phyloP scores from a whole-genome alignment of 35 echinoderm and acorn worm genomes.

The Apostichopus japonicus region DNA sequence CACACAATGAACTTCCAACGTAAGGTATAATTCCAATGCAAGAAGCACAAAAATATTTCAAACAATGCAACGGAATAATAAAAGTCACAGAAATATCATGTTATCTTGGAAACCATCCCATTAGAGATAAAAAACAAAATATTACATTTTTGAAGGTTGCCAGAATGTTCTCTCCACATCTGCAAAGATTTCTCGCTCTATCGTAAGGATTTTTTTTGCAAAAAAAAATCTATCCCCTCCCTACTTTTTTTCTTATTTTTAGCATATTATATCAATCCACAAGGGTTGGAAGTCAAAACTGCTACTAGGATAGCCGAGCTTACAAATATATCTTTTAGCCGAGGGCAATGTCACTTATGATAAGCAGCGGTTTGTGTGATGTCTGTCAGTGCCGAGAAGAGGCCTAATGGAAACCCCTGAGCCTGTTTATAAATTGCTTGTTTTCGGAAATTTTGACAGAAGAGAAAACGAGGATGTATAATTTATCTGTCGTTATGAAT shows the following conservation, averaged over 20 bases:
- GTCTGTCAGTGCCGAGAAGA: slow-evolving; percentile 2
- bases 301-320: not conserved
- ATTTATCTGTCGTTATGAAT: slow-evolving; percentile 5
- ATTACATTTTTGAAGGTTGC: too few relatives aligned
- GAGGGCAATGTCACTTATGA: slow-evolving; percentile 53
- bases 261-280: not conserved
- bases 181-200: too few relatives aligned
- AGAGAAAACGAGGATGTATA: not conserved
- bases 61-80: too few relatives aligned
- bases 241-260: not conserved
- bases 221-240: too few relatives aligned
- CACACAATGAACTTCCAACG: too few relatives aligned
- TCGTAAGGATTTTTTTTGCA: too few relatives aligned
- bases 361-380: slow-evolving; percentile 29
- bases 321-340: not conserved
- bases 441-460: slow-evolving; percentile 6
- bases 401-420: not conserved
- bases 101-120: too few relatives aligned
- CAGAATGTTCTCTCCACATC: too few relatives aligned
- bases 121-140: too few relatives aligned
- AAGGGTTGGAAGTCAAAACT: not conserved
- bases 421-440: slow-evolving; percentile 23
- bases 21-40: too few relatives aligned
- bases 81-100: too few relatives aligned
- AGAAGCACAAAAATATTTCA: too few relatives aligned